These are phyloP conservation scores for Brachypteracias leptosomus DNA, from an alignment of 2,113 vertebrate species.

Conservation along the genomic window DNA sequence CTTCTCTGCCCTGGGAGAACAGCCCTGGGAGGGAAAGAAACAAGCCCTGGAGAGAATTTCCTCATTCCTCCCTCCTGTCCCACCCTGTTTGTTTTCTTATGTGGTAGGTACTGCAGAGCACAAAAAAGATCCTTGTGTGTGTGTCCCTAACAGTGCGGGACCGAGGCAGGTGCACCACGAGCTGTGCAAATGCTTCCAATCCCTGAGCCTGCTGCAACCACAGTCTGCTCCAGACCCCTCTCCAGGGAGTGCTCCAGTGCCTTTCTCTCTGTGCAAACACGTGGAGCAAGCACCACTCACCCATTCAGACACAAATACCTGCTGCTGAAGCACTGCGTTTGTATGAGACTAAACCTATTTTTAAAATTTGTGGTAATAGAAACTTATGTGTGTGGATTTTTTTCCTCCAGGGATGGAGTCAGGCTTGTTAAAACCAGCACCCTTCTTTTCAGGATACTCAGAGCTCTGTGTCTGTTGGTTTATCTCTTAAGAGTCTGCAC, in stretches of 20 bases:
- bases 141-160: neutral
- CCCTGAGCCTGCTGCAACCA: neutral
- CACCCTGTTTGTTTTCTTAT: neutral
- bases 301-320: constrained; percentile 22
- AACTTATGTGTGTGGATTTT: neutral
- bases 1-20: neutral
- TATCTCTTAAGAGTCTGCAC: neutral
- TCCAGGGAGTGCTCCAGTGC: neutral
- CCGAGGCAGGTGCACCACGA: neutral
- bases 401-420: neutral
- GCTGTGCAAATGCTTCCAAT: neutral
- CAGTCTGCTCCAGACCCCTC: neutral
- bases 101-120: neutral
- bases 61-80: constrained; percentile 8
- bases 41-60: neutral
- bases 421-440: neutral
- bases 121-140: neutral
- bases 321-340: neutral
- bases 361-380: neutral
- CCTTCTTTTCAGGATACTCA: accelerated
- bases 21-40: neutral
- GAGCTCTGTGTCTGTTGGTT: neutral
- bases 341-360: neutral
- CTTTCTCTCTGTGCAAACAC: neutral
- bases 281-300: neutral